Evolutionary conservation across 2,797 vertebrate species (phyloP).

Genomic region (Podargus strigoides): DNA sequence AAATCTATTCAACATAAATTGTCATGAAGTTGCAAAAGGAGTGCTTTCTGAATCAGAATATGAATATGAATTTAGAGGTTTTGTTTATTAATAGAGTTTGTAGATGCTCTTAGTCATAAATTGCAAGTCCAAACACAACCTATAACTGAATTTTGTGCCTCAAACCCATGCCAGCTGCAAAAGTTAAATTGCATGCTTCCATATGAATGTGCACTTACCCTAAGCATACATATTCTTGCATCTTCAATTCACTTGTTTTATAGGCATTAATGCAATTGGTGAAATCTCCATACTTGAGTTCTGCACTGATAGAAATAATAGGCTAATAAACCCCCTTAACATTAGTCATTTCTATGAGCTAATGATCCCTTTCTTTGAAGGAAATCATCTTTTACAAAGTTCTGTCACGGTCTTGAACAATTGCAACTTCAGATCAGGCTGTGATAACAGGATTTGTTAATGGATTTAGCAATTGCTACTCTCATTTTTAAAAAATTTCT

Average conservation of each 20-base stretch:
- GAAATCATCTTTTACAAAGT: constrained; percentile 18
- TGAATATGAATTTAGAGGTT: not conserved
- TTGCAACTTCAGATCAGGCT: not conserved
- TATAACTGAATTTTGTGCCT: not conserved
- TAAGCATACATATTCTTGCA: not conserved
- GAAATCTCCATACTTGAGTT: not conserved
- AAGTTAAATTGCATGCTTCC: not conserved
- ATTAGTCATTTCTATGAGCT: constrained; percentile 6
- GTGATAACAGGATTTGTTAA: not conserved
- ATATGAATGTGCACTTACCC: not conserved
- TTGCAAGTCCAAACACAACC: not conserved
- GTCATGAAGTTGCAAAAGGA: not conserved
- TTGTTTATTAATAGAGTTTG: not conserved
- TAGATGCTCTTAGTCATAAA: not conserved
- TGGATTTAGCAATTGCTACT: not conserved
- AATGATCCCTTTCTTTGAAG: constrained; percentile 18
- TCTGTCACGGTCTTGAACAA: not conserved
- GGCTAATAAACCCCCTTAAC: not conserved
- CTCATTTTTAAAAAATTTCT: not conserved
- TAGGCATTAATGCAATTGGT: not conserved
- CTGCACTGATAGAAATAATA: not conserved
- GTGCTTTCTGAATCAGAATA: not conserved
- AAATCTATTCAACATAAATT: not conserved
- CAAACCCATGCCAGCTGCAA: not conserved
- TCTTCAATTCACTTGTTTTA: not conserved